A percentile compares a stretch with the other conserved stretches of the same genome.
Evolutionary conservation across 2,797 vertebrate species (phyloP).

Genomic region (Malacoraja senta): DNA sequence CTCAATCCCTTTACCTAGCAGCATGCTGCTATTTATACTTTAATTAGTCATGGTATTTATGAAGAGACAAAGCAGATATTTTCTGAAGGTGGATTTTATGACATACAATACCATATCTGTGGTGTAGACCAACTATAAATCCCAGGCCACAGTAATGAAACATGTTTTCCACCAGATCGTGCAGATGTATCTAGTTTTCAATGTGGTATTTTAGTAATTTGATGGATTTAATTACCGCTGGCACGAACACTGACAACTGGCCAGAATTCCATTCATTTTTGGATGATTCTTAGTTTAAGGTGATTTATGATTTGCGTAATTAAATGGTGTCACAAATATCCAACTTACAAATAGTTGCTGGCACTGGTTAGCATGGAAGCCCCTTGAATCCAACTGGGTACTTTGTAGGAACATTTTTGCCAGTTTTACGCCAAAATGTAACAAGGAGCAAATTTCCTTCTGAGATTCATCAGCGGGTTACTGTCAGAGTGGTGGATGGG

Average conservation of each 20-base stretch:
- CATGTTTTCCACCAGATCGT: not conserved
- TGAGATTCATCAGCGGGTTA: not conserved
- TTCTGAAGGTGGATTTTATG: not conserved
- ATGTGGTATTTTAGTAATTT: not conserved
- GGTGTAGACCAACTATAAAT: not conserved
- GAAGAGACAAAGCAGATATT: conserved; percentile 1
- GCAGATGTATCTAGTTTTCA: not conserved
- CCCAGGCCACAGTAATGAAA: not conserved
- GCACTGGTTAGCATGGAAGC: too few species aligned
- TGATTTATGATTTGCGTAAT: not conserved
- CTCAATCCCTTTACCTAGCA: not conserved
- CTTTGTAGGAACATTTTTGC: not conserved
- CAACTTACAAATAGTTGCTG: not conserved
- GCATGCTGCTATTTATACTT: not conserved
- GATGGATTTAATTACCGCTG: not conserved
- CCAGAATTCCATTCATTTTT: conserved; percentile 14
- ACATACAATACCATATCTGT: not conserved
- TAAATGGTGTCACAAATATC: not conserved
- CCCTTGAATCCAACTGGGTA: not conserved
- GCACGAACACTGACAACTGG: not conserved
- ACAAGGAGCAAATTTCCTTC: not conserved
- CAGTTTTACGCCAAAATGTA: not conserved
- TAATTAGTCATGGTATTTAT: not conserved
- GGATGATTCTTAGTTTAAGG: not conserved
- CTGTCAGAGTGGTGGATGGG: not conserved